These are phyloP conservation scores for Alces alces DNA, from an alignment of 2,113 vertebrate species.

Conservation along the genomic window DNA sequence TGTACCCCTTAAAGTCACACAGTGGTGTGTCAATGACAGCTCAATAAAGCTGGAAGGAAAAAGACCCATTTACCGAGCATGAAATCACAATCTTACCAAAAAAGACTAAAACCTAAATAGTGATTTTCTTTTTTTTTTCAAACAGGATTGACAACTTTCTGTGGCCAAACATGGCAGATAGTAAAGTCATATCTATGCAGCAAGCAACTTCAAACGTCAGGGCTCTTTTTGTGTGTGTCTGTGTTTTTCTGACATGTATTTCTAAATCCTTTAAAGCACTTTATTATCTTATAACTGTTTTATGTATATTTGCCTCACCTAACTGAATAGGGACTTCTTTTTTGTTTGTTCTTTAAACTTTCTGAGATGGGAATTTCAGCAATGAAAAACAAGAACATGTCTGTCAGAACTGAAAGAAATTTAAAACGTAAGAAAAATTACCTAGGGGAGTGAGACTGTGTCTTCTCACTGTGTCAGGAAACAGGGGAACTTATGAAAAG, in stretches of 20 bases:
- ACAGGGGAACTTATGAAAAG: neutral
- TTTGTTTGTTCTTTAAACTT: neutral
- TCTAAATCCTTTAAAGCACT: neutral
- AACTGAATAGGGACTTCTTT: neutral
- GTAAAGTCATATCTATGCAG: neutral
- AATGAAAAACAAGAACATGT: slow-evolving; percentile 6
- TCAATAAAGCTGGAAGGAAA: neutral
- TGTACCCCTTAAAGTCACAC: neutral
- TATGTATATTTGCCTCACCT: neutral
- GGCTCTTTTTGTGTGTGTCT: neutral
- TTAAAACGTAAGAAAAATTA: neutral
- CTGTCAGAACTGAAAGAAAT: neutral
- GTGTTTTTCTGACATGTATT: neutral
- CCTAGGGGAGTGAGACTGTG: neutral
- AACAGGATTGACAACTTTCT: neutral
- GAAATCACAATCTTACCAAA: neutral
- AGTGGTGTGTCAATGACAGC: neutral
- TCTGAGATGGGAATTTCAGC: neutral
- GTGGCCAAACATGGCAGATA: neutral
- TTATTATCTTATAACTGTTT: neutral
- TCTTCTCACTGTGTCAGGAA: neutral
- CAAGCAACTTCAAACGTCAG: neutral
- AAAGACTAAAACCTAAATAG: neutral
- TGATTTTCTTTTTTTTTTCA: neutral
- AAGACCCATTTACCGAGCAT: neutral